Base-by-base conservation (phyloP, 37 sponge, comb jelly and placozoan genomes). In the Tethya wilhelma region DNA sequence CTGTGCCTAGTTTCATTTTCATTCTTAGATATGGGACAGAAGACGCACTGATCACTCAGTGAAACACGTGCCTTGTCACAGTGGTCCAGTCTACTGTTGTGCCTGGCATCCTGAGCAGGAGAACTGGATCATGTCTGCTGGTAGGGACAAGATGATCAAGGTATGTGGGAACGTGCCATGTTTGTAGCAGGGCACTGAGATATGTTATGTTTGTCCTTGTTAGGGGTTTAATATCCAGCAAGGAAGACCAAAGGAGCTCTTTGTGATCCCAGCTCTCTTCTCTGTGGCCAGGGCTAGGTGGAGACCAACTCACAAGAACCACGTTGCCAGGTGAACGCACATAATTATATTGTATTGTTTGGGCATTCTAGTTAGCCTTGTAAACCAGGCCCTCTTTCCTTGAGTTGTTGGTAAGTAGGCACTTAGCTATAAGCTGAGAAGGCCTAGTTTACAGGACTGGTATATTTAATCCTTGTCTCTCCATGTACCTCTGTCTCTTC, bases 141-240 rank as follows among this genome's bases (percentile, higher is more conserved):
- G 96, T 19, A 87, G 96, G 56, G 96, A 95, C 76, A 91, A 95
- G 71, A 86, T 60, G 43, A 89, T 95, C 9, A 92, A 89, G 71
- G 73, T 72, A 71, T 9, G 44, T 46, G 28, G 4, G 4, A 5
- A 38, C 40, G 25, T 59, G 41, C 60, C 17, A 62, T 36, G 66
- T 1, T 65, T 65, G 66, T 65, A 4, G 37, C 31, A 19, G 34
- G 25, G 4, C 6, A 37, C 14, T 31, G 38, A 26, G 34, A 38
- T 36, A 7, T 67, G 67, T 22, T 12, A 67, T 70, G 44, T 70
- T 30, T 70, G 71, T 41, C n/a, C 9, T 38, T 33, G 68, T 53
- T 30, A 72, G 75, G 62, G 39, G 32, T 75, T 56, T 59, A 38
- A 56, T 29, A 59, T 59, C 31, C 34, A 75, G 29, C 63, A 14